Evolutionary conservation across 2,888 invertebrate species (phyloP).

Genomic region (Philhelius pedissequus): DNA sequence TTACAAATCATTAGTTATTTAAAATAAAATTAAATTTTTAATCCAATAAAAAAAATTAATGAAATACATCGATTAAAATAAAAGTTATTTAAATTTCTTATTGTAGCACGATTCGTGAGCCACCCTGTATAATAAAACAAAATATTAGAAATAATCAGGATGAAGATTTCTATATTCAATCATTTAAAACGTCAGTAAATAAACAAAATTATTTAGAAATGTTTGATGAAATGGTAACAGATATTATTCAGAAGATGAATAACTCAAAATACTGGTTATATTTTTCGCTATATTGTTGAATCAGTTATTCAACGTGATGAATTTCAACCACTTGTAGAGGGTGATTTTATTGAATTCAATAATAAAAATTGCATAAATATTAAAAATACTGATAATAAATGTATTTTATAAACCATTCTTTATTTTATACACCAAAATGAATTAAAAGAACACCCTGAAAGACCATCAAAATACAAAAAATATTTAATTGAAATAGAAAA

Average conservation of each 20-base stretch:
- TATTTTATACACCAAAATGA: not conserved
- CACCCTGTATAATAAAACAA: no score
- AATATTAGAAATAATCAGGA: not conserved
- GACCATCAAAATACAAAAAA: no score
- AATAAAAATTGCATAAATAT: not conserved
- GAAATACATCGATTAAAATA: no score
- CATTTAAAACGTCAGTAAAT: not conserved
- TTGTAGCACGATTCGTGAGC: no score
- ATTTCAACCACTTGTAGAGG: not conserved
- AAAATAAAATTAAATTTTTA: no score
- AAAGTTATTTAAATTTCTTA: no score
- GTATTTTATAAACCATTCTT: not conserved
- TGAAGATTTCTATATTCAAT: not conserved
- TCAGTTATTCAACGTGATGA: constrained; percentile 11
- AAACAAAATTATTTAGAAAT: no score
- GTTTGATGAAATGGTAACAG: no score
- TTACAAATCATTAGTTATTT: no score
- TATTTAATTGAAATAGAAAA: no score
- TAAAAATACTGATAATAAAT: not conserved
- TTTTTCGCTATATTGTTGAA: not conserved
- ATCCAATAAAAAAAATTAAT: no score
- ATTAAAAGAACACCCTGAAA: not conserved
- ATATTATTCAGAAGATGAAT: constrained; percentile 8
- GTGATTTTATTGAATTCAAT: not conserved
- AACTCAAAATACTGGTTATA: not conserved